phyloP scores from a whole-genome alignment of 1,140 invertebrate species.

The Drosophila sulfurigaster region DNA sequence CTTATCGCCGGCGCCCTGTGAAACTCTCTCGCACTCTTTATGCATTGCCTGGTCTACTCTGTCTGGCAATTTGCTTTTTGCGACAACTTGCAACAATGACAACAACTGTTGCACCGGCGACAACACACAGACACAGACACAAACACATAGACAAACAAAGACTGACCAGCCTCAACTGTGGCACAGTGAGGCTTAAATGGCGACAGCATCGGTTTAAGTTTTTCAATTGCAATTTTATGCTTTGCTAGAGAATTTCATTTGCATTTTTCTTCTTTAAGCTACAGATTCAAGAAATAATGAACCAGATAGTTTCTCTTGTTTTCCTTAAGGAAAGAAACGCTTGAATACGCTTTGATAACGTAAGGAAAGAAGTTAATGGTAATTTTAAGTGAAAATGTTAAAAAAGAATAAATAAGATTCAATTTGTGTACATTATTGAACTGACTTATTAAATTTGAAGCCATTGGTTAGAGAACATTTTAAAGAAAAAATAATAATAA shows the following conservation, averaged over 20 bases:
- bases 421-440: too few relatives aligned
- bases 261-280: slow-evolving; percentile 8
- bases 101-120: slow-evolving; percentile 35
- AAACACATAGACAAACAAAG: background rate
- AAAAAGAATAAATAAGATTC: too few relatives aligned
- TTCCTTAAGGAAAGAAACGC: too few relatives aligned
- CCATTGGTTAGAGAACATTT: too few relatives aligned
- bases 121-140: background rate
- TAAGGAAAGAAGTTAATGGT: too few relatives aligned
- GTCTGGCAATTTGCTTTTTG: slow-evolving; percentile 31
- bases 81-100: slow-evolving; percentile 8
- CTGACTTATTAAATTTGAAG: too few relatives aligned
- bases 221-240: slow-evolving; percentile 30
- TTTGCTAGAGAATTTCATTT: slow-evolving; percentile 26
- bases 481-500: too few relatives aligned
- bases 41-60: slow-evolving; percentile 2
- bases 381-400: too few relatives aligned
- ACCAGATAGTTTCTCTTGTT: background rate
- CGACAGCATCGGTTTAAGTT: slow-evolving; percentile 24
- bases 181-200: slow-evolving; percentile 7
- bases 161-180: slow-evolving; percentile 39
- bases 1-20: slow-evolving; percentile 42
- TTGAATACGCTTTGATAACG: too few relatives aligned
- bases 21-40: slow-evolving; percentile 9
- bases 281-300: background rate